These are phyloP conservation scores for Festucalex cinctus DNA, from an alignment of 2,113 vertebrate species.

Conservation along the genomic window DNA sequence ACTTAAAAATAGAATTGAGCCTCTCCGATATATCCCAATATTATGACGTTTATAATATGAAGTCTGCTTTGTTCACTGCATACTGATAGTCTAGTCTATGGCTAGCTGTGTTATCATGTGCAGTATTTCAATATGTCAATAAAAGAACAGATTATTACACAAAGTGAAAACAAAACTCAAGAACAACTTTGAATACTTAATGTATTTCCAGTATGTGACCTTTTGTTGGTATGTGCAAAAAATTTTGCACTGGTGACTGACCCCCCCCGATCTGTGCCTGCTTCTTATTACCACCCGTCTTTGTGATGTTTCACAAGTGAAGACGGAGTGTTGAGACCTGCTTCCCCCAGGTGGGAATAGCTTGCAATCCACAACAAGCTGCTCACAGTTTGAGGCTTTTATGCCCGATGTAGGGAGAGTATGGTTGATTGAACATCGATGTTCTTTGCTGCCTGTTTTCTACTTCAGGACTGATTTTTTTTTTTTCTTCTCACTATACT, in stretches of 20 bases:
- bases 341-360: constrained; percentile 10
- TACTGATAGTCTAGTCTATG: too few species aligned
- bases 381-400: constrained; percentile 1
- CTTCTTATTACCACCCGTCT: constrained; percentile 9
- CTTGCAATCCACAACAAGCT: constrained; percentile 49
- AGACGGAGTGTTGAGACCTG: constrained; percentile 31
- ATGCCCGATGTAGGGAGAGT: background rate
- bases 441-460: background rate
- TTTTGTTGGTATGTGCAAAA: background rate
- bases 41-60: too few species aligned
- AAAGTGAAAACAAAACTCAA: too few species aligned
- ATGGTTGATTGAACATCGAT: background rate
- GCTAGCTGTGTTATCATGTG: too few species aligned
- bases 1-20: too few species aligned
- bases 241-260: background rate
- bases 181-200: background rate
- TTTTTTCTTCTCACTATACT: background rate
- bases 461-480: background rate
- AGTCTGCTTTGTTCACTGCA: too few species aligned
- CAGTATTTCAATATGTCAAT: too few species aligned
- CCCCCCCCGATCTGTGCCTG: constrained; percentile 12
- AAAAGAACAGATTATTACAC: too few species aligned
- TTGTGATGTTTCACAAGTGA: constrained; percentile 21
- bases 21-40: too few species aligned
- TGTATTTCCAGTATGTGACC: background rate